Evolutionary conservation across 2,888 invertebrate genomes (phyloP), one percentile per base, ranked within the genome.

Genomic region (Zhengitettix transpicula): DNA sequence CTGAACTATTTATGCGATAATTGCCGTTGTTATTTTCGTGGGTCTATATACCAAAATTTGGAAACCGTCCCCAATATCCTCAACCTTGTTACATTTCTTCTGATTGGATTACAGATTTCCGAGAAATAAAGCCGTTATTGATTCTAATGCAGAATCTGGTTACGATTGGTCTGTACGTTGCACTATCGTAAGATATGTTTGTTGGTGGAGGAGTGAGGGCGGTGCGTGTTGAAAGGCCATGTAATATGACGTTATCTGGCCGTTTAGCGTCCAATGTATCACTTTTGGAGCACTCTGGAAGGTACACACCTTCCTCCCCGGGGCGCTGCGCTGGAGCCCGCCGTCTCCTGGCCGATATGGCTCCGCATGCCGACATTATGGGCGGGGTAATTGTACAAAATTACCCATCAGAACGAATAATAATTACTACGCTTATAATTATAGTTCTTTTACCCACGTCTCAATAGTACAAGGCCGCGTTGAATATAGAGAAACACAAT

Each of bases 361-460:
- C 61, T 53, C 28, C 10, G 59, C 56, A 53, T 52, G 57, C 52
- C 47, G 58, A 28, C 28, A 28, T 28, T 28, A 28, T 28, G 56
- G 61, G 61, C 61, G 61, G 59, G 57, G 57, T 62, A 62, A 62
- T 62, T 60, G 60, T 59, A 59, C 56, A 62, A 60, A 62, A 62
- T 62, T 62, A 62, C 60, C 62, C 60, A 60, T 62, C 60, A 61
- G 59, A 57, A 58, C 55, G 60, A 59, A 57, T 59, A 60, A 62
- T 62, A 62, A 62, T 62, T 62, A 62, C 60, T 40, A 52, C 57
- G 56, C 44, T 59, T 60, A 60, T 62, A 62, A 62, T 62, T 62
- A 62, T 59, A 59, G 58, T 58, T 58, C 58, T 58, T 58, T 58
- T 58, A 56, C 16, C 58, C 58, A 58, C 40, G 58, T 58, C 58